Conservation (phyloP, 2,797 vertebrate genomes). For the Euphonia xanthogaster region DNA sequence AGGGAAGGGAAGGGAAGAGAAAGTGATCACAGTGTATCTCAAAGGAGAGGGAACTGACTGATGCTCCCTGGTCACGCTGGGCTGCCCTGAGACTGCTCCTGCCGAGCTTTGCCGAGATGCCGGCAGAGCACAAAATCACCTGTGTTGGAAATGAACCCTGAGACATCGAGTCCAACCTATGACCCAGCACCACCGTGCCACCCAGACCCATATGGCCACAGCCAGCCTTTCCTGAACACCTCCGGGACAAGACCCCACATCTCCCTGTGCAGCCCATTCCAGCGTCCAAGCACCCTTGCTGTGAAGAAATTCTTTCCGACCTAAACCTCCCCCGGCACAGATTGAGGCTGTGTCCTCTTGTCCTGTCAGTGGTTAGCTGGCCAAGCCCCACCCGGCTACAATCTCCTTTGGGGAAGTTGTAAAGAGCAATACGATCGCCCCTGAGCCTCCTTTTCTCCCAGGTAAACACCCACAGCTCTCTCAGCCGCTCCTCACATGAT, state of each 20-base stretch:
- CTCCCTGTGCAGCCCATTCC: neutral
- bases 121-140: too few species aligned
- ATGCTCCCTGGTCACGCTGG: neutral
- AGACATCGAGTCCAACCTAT: neutral
- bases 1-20: neutral
- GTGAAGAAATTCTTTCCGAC: neutral
- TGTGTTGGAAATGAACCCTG: neutral
- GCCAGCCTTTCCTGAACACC: neutral
- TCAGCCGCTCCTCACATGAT: neutral
- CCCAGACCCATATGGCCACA: neutral
- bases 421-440: accelerated
- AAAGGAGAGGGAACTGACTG: neutral
- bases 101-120: neutral
- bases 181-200: too few species aligned
- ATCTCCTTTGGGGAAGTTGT: accelerated
- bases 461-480: neutral
- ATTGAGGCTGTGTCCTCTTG: neutral
- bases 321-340: neutral
- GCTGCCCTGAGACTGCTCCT: neutral
- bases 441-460: neutral
- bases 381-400: neutral
- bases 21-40: accelerated
- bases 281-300: accelerated
- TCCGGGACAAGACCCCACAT: neutral
- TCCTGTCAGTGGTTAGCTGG: too few species aligned